phyloP scores from a whole-genome alignment of 2,888 invertebrate species.

The Argyra leucocephala region DNA sequence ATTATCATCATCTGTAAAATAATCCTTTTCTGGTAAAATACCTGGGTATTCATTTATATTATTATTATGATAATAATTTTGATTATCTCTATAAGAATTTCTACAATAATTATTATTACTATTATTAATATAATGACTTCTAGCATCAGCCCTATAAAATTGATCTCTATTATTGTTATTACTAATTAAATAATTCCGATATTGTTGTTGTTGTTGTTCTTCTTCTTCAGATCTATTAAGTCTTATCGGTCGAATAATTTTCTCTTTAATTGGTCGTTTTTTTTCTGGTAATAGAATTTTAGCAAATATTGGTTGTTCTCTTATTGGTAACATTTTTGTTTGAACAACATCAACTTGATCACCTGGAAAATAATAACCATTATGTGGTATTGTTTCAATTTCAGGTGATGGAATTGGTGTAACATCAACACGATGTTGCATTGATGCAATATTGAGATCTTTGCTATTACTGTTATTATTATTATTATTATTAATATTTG shows the following conservation, averaged over 20 bases:
- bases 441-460: constrained; percentile 12
- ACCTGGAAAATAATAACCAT: constrained; percentile 22
- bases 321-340: constrained; percentile 21
- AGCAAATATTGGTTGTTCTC: constrained; percentile 24
- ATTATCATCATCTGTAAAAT: constrained; percentile 16
- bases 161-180: neutral
- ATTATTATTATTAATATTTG: constrained; percentile 4
- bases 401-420: constrained; percentile 20
- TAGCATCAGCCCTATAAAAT: constrained; percentile 7
- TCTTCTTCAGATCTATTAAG: neutral
- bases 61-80: neutral
- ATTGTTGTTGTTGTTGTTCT: neutral
- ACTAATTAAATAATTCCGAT: neutral
- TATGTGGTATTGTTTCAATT: constrained; percentile 16
- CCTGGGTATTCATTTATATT: neutral
- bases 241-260: constrained; percentile 14
- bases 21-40: constrained; percentile 1
- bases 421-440: neutral
- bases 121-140: neutral
- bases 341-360: constrained; percentile 24
- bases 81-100: neutral
- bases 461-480: neutral
- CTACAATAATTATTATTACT: neutral
- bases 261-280: constrained; percentile 15
- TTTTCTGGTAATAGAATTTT: constrained; percentile 23